These are phyloP conservation scores for Hylaea fasciaria DNA, from an alignment of 2,888 invertebrate species.

Conservation along the genomic window DNA sequence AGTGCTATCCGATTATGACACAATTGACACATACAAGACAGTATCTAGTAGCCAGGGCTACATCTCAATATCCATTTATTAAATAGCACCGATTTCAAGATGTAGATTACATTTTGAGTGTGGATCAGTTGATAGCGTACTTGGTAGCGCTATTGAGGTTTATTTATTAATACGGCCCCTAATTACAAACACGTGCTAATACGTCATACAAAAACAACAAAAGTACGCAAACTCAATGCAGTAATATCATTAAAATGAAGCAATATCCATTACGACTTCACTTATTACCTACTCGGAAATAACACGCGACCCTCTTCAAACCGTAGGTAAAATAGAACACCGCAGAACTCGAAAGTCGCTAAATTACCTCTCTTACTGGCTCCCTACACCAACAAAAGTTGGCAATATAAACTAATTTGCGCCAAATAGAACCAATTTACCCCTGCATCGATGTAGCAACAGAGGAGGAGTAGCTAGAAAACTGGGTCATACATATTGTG, in stretches of 20 bases:
- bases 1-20: no score
- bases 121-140: no score
- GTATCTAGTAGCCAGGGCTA: no score
- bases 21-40: no score
- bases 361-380: slow-evolving; percentile 12
- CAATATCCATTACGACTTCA: slow-evolving; percentile 3
- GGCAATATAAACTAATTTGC: slow-evolving; percentile 25
- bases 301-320: slow-evolving; percentile 1
- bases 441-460: slow-evolving; percentile 7
- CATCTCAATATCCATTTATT: no score
- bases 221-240: not conserved
- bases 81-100: no score
- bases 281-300: not conserved
- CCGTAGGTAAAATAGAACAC: not conserved
- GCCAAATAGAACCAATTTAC: slow-evolving; percentile 19
- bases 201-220: no score
- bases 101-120: no score
- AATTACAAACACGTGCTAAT: no score
- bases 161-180: no score
- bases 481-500: slow-evolving; percentile 22
- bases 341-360: not conserved
- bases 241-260: not conserved
- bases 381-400: slow-evolving; percentile 4
- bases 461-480: slow-evolving; percentile 6
- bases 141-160: no score